phyloP scores from a whole-genome alignment of 30 jellyfish, hydroid and myxozoan genomes.

The Chrysaora quinquecirrha region DNA sequence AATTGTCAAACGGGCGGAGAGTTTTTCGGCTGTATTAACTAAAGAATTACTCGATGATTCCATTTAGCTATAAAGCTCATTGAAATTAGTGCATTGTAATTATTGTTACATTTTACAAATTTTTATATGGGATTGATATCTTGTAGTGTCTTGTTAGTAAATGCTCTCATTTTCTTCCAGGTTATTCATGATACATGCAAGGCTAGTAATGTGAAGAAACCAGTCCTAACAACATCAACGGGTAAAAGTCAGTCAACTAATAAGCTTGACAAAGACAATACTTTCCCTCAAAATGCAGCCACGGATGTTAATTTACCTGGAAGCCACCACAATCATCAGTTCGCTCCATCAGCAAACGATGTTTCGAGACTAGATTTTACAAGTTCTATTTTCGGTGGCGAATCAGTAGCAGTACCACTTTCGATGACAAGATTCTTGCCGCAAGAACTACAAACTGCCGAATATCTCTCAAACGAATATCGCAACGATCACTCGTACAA shows the following conservation, averaged over 20 bases:
- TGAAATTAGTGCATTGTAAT: no score
- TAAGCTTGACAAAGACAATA: background rate
- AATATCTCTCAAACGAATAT: slow-evolving; percentile 35
- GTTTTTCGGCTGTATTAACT: no score
- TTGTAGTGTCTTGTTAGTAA: no score
- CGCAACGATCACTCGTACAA: slow-evolving; percentile 63
- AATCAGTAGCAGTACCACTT: slow-evolving; percentile 55
- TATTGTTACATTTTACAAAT: no score
- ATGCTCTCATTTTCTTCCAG: no score
- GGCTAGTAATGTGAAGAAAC: no score
- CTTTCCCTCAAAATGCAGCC: background rate
- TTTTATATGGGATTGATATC: no score
- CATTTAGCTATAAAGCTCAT: no score
- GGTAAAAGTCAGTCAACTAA: background rate
- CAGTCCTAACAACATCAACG: no score
- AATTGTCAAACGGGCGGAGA: no score
- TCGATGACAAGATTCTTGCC: slow-evolving; percentile 70
- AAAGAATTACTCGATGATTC: no score
- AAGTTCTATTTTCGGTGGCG: slow-evolving; percentile 48
- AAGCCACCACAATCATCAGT: background rate
- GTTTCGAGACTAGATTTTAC: background rate
- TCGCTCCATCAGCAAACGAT: background rate
- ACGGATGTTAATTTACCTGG: background rate
- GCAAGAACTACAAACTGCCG: slow-evolving; percentile 47
- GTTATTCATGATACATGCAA: no score